Conservation (phyloP, 2,797 vertebrate genomes). For the Rhinatrema bivittatum region DNA sequence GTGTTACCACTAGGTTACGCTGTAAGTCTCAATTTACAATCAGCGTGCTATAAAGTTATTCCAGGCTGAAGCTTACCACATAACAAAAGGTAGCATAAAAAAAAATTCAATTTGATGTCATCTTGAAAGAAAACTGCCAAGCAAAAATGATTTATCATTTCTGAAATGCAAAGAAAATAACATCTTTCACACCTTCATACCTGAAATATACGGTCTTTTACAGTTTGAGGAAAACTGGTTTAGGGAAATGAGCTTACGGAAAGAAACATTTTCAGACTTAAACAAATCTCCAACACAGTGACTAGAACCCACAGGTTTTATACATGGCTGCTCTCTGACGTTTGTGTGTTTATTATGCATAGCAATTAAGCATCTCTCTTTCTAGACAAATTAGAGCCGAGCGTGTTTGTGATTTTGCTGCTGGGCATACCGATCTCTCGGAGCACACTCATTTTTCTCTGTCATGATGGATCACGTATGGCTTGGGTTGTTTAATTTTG, state of each 20-base stretch:
- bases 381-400: conserved; percentile 31
- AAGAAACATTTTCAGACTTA: neutral
- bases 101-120: conserved; percentile 55
- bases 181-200: conserved; percentile 44
- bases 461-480: conserved; percentile 37
- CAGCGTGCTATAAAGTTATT: too few relatives aligned
- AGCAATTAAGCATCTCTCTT: conserved; percentile 32
- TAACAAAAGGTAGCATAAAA: conserved; percentile 37
- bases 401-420: conserved; percentile 25
- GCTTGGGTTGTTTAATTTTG: conserved; percentile 44
- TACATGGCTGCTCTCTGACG: conserved; percentile 7
- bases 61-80: conserved; percentile 27
- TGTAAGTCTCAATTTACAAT: too few relatives aligned
- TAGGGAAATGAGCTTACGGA: conserved; percentile 2
- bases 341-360: conserved; percentile 20
- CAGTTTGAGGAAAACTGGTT: conserved; percentile 17
- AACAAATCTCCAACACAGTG: neutral
- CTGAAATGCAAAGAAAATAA: conserved; percentile 50
- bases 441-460: conserved; percentile 36
- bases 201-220: conserved; percentile 42
- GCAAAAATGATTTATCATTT: conserved; percentile 42
- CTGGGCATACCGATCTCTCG: conserved; percentile 36
- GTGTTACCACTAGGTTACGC: too few relatives aligned
- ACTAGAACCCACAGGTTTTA: conserved; percentile 6
- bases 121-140: conserved; percentile 42